Evolutionary conservation across 2,888 invertebrate genomes (phyloP).

Genomic region (Monochamus alternatus): DNA sequence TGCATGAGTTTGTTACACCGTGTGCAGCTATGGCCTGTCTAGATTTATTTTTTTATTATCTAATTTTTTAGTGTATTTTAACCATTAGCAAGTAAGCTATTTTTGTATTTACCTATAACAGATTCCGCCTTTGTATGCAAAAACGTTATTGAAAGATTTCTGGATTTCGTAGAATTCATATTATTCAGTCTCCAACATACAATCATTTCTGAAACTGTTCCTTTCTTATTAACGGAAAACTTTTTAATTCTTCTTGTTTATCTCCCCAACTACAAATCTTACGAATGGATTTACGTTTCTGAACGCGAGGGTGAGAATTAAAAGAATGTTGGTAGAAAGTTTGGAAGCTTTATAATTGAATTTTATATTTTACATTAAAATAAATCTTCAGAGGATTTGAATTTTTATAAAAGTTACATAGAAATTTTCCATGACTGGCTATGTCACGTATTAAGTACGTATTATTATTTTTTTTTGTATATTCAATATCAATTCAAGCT

Average conservation of each 20-base stretch:
- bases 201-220: background rate
- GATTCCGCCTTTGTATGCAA: too few relatives aligned
- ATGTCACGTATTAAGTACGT: too few relatives aligned
- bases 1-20: too few relatives aligned
- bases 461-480: too few relatives aligned
- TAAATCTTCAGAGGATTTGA: background rate
- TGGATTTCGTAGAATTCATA: too few relatives aligned
- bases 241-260: constrained; percentile 26
- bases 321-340: constrained; percentile 21
- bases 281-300: constrained; percentile 19
- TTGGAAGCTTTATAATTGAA: constrained; percentile 28
- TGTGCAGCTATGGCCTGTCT: too few relatives aligned
- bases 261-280: constrained; percentile 9
- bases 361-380: constrained; percentile 6
- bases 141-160: too few relatives aligned
- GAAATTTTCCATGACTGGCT: background rate
- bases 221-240: background rate
- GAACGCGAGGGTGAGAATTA: constrained; percentile 9
- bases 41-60: too few relatives aligned
- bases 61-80: too few relatives aligned
- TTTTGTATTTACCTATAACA: too few relatives aligned
- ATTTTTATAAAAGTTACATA: background rate
- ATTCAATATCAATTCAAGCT: too few relatives aligned
- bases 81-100: too few relatives aligned
- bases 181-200: background rate